Evolutionary conservation across 2,113 vertebrate genomes (phyloP).

Genomic region (Taxidea taxus): DNA sequence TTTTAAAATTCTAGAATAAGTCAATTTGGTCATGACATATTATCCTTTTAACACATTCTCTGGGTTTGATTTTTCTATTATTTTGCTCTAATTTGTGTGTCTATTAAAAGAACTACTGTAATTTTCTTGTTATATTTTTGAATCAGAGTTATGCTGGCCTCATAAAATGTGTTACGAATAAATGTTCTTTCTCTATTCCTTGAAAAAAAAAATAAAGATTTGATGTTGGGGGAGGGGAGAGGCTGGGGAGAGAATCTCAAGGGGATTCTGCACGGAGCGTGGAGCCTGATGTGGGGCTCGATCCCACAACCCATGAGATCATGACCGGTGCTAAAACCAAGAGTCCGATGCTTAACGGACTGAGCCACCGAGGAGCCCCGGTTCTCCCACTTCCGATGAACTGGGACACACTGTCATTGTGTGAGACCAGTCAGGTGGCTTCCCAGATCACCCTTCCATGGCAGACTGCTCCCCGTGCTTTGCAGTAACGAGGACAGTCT

Average conservation of each 20-base stretch:
- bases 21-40: not conserved
- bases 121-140: not conserved
- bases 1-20: not conserved
- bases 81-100: not conserved
- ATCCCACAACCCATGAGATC: not conserved
- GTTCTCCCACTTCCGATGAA: not conserved
- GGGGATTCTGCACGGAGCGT: not conserved
- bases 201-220: not conserved
- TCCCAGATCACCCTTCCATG: not conserved
- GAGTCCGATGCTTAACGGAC: not conserved
- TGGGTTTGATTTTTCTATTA: not conserved
- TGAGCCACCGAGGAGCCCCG: not conserved
- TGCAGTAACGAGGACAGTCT: not conserved
- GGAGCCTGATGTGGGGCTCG: not conserved
- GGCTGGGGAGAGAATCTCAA: not conserved
- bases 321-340: not conserved
- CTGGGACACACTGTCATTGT: not conserved
- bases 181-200: not conserved
- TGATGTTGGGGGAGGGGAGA: not conserved
- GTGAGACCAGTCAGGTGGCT: rapidly evolving
- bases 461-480: not conserved
- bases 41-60: not conserved
- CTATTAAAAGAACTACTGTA: not conserved
- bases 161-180: not conserved
- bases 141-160: not conserved